Base-by-base conservation (phyloP, 1,140 invertebrate species). In the Drosophila bocqueti region DNA sequence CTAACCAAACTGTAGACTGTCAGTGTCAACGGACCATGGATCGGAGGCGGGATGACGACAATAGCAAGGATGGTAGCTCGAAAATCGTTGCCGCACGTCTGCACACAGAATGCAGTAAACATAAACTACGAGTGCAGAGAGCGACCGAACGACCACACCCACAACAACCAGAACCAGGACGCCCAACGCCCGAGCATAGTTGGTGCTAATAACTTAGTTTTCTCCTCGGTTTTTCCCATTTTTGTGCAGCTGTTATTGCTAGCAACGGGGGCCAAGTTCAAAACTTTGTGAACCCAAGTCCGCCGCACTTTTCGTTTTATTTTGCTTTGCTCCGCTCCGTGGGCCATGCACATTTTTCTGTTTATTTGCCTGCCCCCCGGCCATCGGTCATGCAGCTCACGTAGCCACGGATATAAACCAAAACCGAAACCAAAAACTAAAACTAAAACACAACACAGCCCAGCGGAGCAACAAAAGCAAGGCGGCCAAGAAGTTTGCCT, bases 191-290 rank as follows among this genome's bases (percentile, higher is more conserved):
- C 18, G 40, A 57, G 62, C 59, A 49, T 79, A 72, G 79, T 87
- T 83, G 76, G 29, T 83, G 79, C 83, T 83, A 86, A 89, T 89
- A 86, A 89, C 84, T 89, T 89, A 77, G 84, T 87, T 87, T 86
- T 79, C 57, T 52, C 42, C 45, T 60, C 50, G 29, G 50, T 42
- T 71, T 52, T 69, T 21, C 38, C 57, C 24, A 21, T 40, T 46
- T 16, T 38, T 50, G 47, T 63, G 40, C 59, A 54, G 50, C 13
- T 54, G 40, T 55, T 81, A 65, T 46, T 58, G 47, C 16, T 49
- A 57, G 59, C 63, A 29, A 69, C 64, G 80, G 55, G 67, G 59
- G 29, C 68, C 61, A 79, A 81, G 83, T 79, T 80, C 67, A 77
- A 69, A 87, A 87, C 67, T 87, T 89, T 79, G 21, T 29, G 43